Evolutionary conservation across 2,888 invertebrate genomes (phyloP), one percentile per base, ranked within the genome.

Genomic region (Oxyteleia sp.): DNA sequence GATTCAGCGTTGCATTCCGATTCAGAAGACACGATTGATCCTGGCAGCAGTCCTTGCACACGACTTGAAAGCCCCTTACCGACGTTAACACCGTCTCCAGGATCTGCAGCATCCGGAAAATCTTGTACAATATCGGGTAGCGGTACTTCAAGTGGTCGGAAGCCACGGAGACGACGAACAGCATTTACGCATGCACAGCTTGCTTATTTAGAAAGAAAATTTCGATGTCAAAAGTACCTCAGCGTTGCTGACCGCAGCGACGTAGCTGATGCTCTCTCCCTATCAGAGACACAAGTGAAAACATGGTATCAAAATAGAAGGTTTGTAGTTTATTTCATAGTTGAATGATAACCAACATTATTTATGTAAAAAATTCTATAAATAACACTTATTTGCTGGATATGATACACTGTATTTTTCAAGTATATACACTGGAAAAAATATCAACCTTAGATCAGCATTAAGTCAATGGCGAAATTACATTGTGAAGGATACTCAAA

Each of bases 111-210:
- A n/a, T n/a, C n/a, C n/a, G n/a, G n/a, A n/a, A n/a, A n/a, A n/a
- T n/a, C n/a, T n/a, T 89, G 87, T 68, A 87, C 88, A 75, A 87
- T 89, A 20, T 91, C 93, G 51, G 84, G 87, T 51, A 89, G 86
- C 23, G 87, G 85, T 26, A 94, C 95, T 29, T 88, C 91, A 0
- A 94, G 94, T 86, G 95, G 96, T 0, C 94, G 97, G 38, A 98
- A 98, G 92, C 97, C 97, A 0, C 95, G 98, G 2, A 95, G 98
- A 84, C 95, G 98, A 86, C 95, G 98, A 75, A 98, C 98, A 0
- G 98, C 98, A 0, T 98, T 98, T 94, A 98, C 98, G 0, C 98
- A 98, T 92, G 97, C 98, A 0, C 98, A 98, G 93, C 94, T 98
- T 64, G 98, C 98, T 0, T 98, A 97, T 93, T 94, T 98, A 87